Base-by-base conservation (phyloP, 92 coral and sea anemone species). In the Zoanthus solanderi region DNA sequence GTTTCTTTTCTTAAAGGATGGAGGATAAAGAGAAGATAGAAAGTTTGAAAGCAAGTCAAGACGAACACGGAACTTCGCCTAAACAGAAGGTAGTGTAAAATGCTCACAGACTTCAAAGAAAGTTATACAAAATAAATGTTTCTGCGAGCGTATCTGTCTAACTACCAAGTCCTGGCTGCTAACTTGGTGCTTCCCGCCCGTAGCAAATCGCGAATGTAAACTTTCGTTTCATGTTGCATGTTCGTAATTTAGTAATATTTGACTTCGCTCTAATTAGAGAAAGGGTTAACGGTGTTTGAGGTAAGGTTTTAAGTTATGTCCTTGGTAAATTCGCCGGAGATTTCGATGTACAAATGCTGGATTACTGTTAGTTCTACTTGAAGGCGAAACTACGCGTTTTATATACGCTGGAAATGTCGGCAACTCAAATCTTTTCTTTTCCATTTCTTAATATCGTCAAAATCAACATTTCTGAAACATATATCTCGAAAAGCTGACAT, bases 111-210 rank as follows among this genome's bases (percentile, higher is more conserved):
- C 50, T 45, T 47, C 23, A 37, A 65, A 81, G 46, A 28, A 65
- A 79, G 31, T 81, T 17, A 65, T 61, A 12, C 42, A 72, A 80
- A 80, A 60, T 13, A 53, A 32, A 76, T 50, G 82, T 52, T 29
- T 4, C 12, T 60, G 71, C 83, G 31, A 54, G 13, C 56, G 30
- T 63, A 17, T 44, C 56, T 61, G 42, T 0, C n/a, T 34, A 16
- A 61, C 57, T 37, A 13, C 28, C 75, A 61, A 61, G 4, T 16
- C 57, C 42, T 63, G 29, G 17, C 23, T 58, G 66, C 46, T 37
- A 28, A 54, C 47, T 58, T 78, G 68, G 42, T 45, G 83, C 84
- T 81, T 81, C 85, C 82, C 75, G 85, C 85, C 85, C 85, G 61
- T 71, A 63, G 34, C 44, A 11, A 44, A 14, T 28, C 30, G 0